phyloP scores from a whole-genome alignment of 1,140 invertebrate species.

The Trichoplusia ni region DNA sequence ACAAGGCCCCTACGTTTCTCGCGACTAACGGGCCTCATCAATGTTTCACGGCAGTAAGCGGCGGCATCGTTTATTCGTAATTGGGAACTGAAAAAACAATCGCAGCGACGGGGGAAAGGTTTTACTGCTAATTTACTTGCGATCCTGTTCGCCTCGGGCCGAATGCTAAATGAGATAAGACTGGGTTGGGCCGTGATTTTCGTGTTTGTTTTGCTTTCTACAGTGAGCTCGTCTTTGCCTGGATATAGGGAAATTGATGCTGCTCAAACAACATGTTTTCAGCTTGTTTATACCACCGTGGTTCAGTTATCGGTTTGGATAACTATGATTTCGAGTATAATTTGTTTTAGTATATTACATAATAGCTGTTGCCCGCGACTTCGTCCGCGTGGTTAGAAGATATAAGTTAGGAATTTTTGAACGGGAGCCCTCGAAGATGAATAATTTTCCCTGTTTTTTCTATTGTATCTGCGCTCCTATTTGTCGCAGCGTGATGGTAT shows the following conservation, averaged over 20 bases:
- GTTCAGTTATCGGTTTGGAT: too few species aligned
- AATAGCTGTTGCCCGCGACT: too few species aligned
- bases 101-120: constrained; percentile 44
- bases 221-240: not conserved
- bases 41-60: constrained; percentile 70
- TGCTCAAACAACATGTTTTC: too few species aligned
- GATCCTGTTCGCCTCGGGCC: constrained; percentile 33
- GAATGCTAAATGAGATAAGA: constrained; percentile 57
- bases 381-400: too few species aligned
- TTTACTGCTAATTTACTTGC: constrained; percentile 60
- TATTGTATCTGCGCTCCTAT: too few species aligned
- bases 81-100: constrained; percentile 75
- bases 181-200: constrained; percentile 18
- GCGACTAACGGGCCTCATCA: constrained; percentile 63
- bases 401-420: too few species aligned
- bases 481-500: too few species aligned
- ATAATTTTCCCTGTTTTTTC: too few species aligned
- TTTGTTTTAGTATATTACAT: too few species aligned
- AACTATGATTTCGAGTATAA: too few species aligned
- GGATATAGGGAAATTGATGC: not conserved
- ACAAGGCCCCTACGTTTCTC: constrained; percentile 20
- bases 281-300: too few species aligned
- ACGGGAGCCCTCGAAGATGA: too few species aligned
- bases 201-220: constrained; percentile 10
- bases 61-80: constrained; percentile 65